Conservation (phyloP, 2,113 vertebrate species). For the Lophotis ruficrista region DNA sequence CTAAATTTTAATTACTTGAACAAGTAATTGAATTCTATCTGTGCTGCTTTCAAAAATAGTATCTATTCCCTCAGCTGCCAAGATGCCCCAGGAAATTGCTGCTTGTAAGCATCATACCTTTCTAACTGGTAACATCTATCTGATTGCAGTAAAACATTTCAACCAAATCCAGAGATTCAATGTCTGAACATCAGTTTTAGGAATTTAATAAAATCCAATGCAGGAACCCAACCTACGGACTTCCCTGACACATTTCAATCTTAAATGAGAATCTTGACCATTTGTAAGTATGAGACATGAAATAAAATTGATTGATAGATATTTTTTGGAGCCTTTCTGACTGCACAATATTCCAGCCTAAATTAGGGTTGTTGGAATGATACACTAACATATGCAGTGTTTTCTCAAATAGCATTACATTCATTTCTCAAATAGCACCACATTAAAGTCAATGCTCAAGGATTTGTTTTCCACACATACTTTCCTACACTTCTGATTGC, state of each 20-base stretch:
- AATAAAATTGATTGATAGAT: background rate
- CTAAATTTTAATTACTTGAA: background rate
- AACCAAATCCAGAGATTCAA: background rate
- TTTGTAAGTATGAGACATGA: background rate
- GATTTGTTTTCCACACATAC: background rate
- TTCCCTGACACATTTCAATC: background rate
- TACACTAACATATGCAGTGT: background rate
- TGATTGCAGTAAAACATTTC: background rate
- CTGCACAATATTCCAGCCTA: background rate
- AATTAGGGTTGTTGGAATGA: background rate
- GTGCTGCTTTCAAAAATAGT: background rate
- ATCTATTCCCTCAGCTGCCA: background rate
- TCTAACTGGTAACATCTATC: background rate
- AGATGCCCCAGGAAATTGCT: background rate
- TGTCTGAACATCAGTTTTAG: background rate
- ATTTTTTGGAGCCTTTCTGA: background rate
- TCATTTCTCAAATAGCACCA: background rate
- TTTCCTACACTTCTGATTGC: background rate
- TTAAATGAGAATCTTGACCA: background rate
- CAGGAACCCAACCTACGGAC: background rate
- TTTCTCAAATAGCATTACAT: background rate
- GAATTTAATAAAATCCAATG: background rate
- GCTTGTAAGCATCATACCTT: background rate
- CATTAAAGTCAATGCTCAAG: background rate
- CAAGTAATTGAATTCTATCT: background rate